Evolutionary conservation across 2,888 invertebrate genomes (phyloP).

Genomic region (Agrotis puta): DNA sequence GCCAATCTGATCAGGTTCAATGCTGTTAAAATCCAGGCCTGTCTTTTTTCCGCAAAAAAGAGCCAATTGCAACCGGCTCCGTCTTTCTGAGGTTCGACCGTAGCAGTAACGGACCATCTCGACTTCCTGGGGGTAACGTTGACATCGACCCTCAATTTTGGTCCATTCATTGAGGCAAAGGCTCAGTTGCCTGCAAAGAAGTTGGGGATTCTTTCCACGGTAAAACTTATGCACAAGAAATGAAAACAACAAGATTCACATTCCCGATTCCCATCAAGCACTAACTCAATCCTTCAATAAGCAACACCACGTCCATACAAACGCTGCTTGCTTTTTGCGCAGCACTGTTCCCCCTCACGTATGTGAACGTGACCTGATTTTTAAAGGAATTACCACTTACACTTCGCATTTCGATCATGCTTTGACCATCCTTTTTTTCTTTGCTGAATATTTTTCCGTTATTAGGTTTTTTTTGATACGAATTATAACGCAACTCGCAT

Average conservation of each 20-base stretch:
- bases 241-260: constrained; percentile 30
- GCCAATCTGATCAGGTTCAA: too few species aligned
- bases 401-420: constrained; percentile 26
- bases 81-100: too few species aligned
- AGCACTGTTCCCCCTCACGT: constrained; percentile 36
- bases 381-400: constrained; percentile 35
- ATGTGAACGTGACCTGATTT: constrained; percentile 53
- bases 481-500: too few species aligned
- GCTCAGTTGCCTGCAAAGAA: too few species aligned
- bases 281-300: constrained; percentile 5
- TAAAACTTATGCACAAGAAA: neutral
- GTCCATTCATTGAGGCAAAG: too few species aligned
- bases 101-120: too few species aligned
- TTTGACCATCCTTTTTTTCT: constrained; percentile 23
- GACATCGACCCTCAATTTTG: too few species aligned
- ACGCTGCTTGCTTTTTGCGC: constrained; percentile 47
- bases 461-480: neutral
- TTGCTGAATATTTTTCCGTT: neutral
- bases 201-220: too few species aligned
- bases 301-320: constrained; percentile 23
- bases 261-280: constrained; percentile 14
- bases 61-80: too few species aligned
- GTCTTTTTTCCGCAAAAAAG: too few species aligned
- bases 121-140: too few species aligned
- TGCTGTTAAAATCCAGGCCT: too few species aligned